Percentiles rank a stretch among this genome's conserved stretches.
phyloP scores from a whole-genome alignment of 2,797 vertebrate species.

The Octomys mimax region DNA sequence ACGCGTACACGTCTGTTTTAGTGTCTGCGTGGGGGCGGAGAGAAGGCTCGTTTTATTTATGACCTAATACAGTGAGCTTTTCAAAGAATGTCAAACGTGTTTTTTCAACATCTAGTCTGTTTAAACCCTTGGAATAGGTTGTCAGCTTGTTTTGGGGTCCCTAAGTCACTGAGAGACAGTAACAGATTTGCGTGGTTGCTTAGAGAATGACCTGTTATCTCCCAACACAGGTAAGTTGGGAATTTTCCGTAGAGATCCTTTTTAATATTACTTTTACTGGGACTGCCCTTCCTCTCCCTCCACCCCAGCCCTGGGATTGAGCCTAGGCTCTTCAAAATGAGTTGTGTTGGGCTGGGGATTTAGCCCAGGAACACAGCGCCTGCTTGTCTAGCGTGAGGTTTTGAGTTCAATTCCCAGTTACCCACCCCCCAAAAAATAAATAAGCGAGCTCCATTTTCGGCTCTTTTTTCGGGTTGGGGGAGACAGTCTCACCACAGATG shows the following conservation, averaged over 20 bases:
- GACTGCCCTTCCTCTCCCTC: not conserved
- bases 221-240: not conserved
- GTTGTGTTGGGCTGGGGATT: too few species aligned
- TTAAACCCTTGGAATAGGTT: slow-evolving; percentile 10
- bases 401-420: too few species aligned
- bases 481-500: not conserved
- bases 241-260: not conserved
- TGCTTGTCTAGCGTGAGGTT: too few species aligned
- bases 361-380: too few species aligned
- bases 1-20: not conserved
- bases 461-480: too few species aligned
- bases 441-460: not conserved
- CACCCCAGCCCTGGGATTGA: not conserved
- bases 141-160: not conserved
- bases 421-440: too few species aligned
- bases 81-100: not conserved
- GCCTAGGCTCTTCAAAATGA: not conserved
- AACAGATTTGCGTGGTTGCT: not conserved
- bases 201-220: not conserved
- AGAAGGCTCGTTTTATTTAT: not conserved
- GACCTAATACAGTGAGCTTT: not conserved
- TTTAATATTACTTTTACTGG: not conserved
- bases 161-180: not conserved
- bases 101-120: slow-evolving; percentile 23
- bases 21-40: not conserved